Conservation (phyloP, 2,113 vertebrate species). For the Siniperca knerii region DNA sequence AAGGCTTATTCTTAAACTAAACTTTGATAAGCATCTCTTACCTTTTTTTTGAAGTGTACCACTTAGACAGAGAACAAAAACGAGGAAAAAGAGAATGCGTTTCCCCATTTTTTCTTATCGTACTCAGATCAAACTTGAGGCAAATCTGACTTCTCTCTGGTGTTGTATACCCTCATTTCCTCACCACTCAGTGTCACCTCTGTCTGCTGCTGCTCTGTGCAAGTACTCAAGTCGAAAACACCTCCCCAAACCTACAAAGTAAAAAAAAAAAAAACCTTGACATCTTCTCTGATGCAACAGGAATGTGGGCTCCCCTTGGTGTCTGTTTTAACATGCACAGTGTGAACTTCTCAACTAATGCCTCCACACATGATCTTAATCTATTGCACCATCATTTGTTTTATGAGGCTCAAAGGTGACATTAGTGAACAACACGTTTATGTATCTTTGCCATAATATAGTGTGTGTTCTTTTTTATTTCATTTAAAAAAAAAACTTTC, state of each 20-base stretch:
- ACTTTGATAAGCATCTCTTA: slow-evolving; percentile 21
- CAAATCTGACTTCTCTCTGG: not conserved
- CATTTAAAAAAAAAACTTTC: no score
- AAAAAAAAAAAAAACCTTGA: not conserved
- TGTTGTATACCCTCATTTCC: not conserved
- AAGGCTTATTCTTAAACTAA: no score
- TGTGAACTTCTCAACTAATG: not conserved
- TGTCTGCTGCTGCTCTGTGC: not conserved
- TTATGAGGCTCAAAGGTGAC: not conserved
- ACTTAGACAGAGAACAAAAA: slow-evolving; percentile 30
- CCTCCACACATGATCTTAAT: not conserved
- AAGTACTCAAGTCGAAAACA: not conserved
- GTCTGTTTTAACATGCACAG: slow-evolving; percentile 37
- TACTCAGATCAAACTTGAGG: not conserved
- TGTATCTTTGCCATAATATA: not conserved
- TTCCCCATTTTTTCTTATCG: slow-evolving; percentile 32
- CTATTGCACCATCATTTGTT: not conserved
- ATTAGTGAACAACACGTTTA: not conserved
- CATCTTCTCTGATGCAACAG: not conserved
- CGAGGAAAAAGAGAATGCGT: slow-evolving; percentile 22
- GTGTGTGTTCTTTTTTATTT: no score
- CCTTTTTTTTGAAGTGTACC: slow-evolving; percentile 56
- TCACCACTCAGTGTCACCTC: not conserved
- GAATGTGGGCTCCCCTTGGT: slow-evolving; percentile 14
- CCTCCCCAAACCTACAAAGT: not conserved